A percentile compares a stretch with the other conserved stretches of the same genome.
Evolutionary conservation across 1,140 invertebrate genomes (phyloP).

Genomic region (Leucophenga varia): DNA sequence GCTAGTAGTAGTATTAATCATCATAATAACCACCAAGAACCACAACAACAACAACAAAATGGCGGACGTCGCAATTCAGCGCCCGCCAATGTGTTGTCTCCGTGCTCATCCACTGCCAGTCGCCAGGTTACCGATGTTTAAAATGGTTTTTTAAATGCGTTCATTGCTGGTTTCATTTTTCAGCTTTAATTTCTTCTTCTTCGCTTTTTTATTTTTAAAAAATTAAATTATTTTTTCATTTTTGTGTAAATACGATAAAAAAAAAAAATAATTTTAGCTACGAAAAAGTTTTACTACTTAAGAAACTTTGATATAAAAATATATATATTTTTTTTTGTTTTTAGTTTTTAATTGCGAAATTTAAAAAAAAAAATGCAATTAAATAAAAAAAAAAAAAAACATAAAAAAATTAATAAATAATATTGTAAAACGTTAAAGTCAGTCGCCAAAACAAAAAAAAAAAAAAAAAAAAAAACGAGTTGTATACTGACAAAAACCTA

Average conservation of each 20-base stretch:
- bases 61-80: constrained; percentile 43
- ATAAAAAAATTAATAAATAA: no score
- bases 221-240: constrained; percentile 1
- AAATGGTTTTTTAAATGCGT: constrained; percentile 1
- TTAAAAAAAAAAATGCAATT: no score
- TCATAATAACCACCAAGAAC: constrained; percentile 23
- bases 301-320: no score
- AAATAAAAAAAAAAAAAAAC: no score
- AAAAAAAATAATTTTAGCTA: constrained; percentile 9
- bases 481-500: constrained; percentile 8
- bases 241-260: neutral
- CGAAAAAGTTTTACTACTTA: no score
- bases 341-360: no score
- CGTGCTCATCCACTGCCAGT: constrained; percentile 46
- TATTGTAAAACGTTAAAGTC: no score
- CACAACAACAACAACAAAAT: constrained; percentile 15
- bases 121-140: constrained; percentile 53
- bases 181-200: neutral
- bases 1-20: constrained; percentile 44
- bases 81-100: constrained; percentile 37
- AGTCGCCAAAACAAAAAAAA: neutral
- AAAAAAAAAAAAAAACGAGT: constrained; percentile 3
- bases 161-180: neutral
- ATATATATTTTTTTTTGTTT: no score
- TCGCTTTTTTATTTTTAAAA: neutral